These are phyloP conservation scores for Dasypus novemcinctus DNA, from an alignment of 2,113 vertebrate species.

Conservation along the genomic window DNA sequence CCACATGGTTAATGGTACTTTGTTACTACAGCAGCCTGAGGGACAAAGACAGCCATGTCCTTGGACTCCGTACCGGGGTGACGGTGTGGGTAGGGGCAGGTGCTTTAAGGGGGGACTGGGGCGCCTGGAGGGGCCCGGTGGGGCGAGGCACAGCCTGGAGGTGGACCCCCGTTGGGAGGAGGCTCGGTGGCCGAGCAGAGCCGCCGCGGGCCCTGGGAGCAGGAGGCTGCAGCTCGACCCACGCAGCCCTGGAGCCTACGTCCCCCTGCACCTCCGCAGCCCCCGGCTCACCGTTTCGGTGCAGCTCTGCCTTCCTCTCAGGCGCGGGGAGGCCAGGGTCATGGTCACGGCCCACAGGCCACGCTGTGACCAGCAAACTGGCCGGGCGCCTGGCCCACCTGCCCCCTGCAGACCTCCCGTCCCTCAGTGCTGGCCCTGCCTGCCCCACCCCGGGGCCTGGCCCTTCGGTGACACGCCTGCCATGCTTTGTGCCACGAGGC, in stretches of 20 bases:
- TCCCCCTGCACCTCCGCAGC: neutral
- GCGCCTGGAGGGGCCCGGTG: neutral
- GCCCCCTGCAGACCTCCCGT: fast-evolving
- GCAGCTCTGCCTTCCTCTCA: neutral
- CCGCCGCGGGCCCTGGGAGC: neutral
- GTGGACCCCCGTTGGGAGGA: neutral
- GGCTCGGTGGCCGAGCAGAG: neutral
- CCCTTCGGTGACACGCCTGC: neutral
- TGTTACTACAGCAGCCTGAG: too few relatives aligned
- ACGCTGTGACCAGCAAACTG: neutral
- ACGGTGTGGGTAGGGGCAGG: neutral
- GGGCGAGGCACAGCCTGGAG: neutral
- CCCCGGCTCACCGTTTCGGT: neutral
- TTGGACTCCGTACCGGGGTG: neutral
- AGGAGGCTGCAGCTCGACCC: neutral
- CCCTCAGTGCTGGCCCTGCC: neutral
- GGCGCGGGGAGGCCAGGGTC: neutral
- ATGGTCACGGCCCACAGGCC: neutral
- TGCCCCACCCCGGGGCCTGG: too few relatives aligned
- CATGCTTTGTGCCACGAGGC: neutral
- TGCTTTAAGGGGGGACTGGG: too few relatives aligned
- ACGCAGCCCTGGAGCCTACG: neutral
- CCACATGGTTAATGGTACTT: too few relatives aligned
- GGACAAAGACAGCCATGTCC: neutral
- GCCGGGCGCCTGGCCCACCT: fast-evolving